phyloP scores from a whole-genome alignment of 1,140 invertebrate species.

The Leptopilina clavipes region DNA sequence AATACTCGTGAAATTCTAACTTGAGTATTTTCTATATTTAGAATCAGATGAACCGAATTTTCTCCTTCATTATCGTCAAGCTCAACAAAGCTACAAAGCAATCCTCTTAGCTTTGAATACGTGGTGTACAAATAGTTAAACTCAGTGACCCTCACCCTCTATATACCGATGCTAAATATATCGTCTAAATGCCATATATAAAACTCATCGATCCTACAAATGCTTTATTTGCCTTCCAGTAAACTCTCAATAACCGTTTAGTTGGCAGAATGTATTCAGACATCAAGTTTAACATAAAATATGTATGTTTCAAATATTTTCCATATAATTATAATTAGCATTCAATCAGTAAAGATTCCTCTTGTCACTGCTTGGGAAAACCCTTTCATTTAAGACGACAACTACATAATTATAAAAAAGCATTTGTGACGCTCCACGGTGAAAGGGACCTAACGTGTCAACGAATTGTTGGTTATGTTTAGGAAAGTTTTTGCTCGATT shows the following conservation, averaged over 20 bases:
- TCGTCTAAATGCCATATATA: slow-evolving; percentile 18
- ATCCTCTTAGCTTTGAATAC: slow-evolving; percentile 31
- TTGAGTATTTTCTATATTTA: slow-evolving; percentile 21
- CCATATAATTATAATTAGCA: too few relatives aligned
- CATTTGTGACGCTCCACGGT: too few relatives aligned
- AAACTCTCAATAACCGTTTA: not conserved
- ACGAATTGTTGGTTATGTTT: too few relatives aligned
- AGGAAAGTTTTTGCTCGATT: too few relatives aligned
- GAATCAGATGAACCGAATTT: slow-evolving; percentile 7
- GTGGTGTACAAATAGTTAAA: slow-evolving; percentile 13
- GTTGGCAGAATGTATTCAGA: too few relatives aligned
- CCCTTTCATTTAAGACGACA: too few relatives aligned
- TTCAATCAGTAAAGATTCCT: too few relatives aligned
- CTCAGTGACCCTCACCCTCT: slow-evolving; percentile 26
- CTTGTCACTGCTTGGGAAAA: too few relatives aligned
- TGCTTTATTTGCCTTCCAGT: slow-evolving; percentile 17
- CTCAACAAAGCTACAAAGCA: slow-evolving; percentile 20
- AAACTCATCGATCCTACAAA: not conserved
- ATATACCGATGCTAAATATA: slow-evolving; percentile 20
- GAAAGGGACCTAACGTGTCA: too few relatives aligned
- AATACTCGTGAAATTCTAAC: not conserved
- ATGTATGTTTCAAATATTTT: too few relatives aligned
- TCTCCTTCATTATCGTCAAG: slow-evolving; percentile 18
- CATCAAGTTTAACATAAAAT: too few relatives aligned
- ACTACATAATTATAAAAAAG: too few relatives aligned